Evolutionary conservation across 1,140 invertebrate genomes (phyloP), one percentile per base, ranked within the genome.

Genomic region (Lepidostoma basale): DNA sequence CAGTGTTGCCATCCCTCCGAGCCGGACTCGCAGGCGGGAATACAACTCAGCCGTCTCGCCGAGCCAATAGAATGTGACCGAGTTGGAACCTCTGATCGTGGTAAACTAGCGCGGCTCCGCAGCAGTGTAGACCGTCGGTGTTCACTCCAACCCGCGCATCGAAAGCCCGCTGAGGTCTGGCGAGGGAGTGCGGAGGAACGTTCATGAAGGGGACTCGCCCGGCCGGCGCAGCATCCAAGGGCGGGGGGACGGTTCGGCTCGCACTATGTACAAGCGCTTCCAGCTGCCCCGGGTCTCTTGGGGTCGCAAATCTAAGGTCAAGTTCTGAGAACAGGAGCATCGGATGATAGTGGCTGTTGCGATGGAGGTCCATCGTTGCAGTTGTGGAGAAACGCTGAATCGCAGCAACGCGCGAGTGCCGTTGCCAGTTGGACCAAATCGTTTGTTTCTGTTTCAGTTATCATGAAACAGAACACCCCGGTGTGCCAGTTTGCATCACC

Each of bases 401-500:
- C 9, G 59, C 25, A 58, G 60, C 42, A 16, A 28, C 42, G 36
- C 30, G 33, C 16, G 40, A 60, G 58, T 62, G 45, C 30, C 62
- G 54, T 44, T 68, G 62, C 40, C 45, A 56, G 18, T 67, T 69
- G 67, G 71, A 69, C 71, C 64, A 58, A 67, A 56, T 63, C 16
- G 63, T 69, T 71, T 67, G 67, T 67, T 74, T 76, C 75, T 77
- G 69, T 88, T 90, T 73, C 85, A 98, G 96, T 97, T 88, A 94
- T 98, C 77, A 88, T 94, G 81, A 94, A 93, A 81, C 88, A 92
- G 78, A 92, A 90, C 78, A 93, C 94, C 40, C 83, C 93, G 74
- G 92, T 98, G 67, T 97, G 95, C 81, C 95, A 97, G 83, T 98
- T 98, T 84, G 94, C 96, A 62, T 95, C 94, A 45, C 95, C 95